These are phyloP conservation scores for Boleophthalmus pectinirostris DNA, from an alignment of 2,113 vertebrate genomes.

Conservation along the genomic window DNA sequence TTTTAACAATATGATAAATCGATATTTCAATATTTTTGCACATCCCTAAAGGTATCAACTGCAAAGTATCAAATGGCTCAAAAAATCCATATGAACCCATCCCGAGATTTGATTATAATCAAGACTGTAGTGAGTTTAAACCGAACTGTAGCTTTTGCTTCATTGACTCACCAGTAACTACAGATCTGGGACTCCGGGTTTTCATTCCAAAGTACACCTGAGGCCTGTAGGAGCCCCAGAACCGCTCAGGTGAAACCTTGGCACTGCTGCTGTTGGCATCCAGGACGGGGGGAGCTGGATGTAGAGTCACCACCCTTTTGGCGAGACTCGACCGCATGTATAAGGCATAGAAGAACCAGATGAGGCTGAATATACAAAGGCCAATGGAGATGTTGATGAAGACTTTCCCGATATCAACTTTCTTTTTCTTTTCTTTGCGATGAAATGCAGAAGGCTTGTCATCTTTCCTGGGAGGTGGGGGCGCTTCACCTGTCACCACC, in stretches of 20 bases:
- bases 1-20: no score
- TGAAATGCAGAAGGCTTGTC: constrained; percentile 69
- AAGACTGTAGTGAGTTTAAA: not conserved
- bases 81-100: no score
- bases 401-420: constrained; percentile 76
- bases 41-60: no score
- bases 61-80: no score
- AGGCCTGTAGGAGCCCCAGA: constrained; percentile 94
- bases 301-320: constrained; percentile 79
- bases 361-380: constrained; percentile 79
- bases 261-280: constrained; percentile 79
- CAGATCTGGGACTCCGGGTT: constrained; percentile 85
- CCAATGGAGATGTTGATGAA: constrained; percentile 83
- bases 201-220: constrained; percentile 97
- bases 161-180: constrained; percentile 87
- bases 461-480: constrained; percentile 69
- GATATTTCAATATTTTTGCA: no score
- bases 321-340: constrained; percentile 79
- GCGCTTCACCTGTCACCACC: constrained; percentile 64
- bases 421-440: constrained; percentile 82
- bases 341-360: constrained; percentile 77
- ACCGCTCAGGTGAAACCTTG: constrained; percentile 76
- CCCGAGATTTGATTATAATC: not conserved
- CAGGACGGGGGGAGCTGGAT: constrained; percentile 78
- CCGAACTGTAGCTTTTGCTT: no score